Conservation (phyloP, 2,797 vertebrate genomes). For the Peromyscus aztecus region DNA sequence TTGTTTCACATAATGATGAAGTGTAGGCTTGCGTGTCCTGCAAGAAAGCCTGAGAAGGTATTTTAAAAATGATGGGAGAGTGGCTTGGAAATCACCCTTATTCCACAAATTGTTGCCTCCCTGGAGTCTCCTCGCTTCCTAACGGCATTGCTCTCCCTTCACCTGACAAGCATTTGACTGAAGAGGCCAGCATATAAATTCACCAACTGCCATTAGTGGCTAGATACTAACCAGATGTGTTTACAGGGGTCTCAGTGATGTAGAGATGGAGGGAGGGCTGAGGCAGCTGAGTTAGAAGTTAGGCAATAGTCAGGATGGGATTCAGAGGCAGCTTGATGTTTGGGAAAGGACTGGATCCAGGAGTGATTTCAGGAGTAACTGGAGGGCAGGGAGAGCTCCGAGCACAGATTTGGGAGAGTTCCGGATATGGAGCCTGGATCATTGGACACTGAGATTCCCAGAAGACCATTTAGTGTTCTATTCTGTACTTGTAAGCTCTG, state of each 20-base stretch:
- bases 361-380: fast-evolving
- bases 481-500: neutral
- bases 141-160: neutral
- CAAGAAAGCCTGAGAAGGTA: neutral
- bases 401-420: neutral
- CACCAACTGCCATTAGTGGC: neutral
- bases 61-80: neutral
- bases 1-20: neutral
- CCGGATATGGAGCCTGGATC: neutral
- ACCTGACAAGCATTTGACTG: neutral
- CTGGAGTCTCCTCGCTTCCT: neutral
- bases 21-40: neutral
- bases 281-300: neutral
- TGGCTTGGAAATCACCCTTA: neutral
- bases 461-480: neutral
- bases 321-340: neutral
- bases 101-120: neutral
- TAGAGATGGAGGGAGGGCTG: neutral
- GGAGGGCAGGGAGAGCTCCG: neutral
- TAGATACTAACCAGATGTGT: neutral
- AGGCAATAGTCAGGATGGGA: neutral
- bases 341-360: neutral
- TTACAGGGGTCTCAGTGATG: neutral
- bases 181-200: neutral
- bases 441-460: neutral